These are phyloP conservation scores for Petrosia ficiformis DNA, from an alignment of 37 sponge, comb jelly and placozoan species.

Conservation along the genomic window DNA sequence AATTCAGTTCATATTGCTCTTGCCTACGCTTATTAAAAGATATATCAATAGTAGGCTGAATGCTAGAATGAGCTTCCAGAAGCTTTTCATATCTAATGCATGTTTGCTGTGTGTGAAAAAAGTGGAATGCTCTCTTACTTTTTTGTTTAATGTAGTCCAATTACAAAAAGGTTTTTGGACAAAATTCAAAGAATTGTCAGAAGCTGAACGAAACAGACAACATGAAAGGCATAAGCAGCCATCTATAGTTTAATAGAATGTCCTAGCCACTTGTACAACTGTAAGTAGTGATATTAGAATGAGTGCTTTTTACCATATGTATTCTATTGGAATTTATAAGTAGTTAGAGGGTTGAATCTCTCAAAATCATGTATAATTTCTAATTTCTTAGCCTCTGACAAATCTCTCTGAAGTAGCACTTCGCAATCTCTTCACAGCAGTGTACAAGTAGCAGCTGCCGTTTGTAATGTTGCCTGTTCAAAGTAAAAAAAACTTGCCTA, in stretches of 20 bases:
- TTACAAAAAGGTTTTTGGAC: constrained; percentile 30
- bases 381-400: neutral
- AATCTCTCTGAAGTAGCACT: neutral
- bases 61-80: constrained; percentile 10
- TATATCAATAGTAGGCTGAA: constrained; percentile 4
- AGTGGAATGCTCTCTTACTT: constrained; percentile 19
- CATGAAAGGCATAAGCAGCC: constrained; percentile 51
- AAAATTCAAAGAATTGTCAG: neutral
- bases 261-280: constrained; percentile 48
- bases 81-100: neutral
- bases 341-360: constrained; percentile 1
- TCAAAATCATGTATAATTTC: neutral
- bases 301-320: constrained; percentile 41
- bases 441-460: neutral
- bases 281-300: constrained; percentile 53
- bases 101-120: neutral
- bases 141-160: constrained; percentile 34
- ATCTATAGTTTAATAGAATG: constrained; percentile 33
- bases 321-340: constrained; percentile 16
- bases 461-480: neutral
- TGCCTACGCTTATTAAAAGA: neutral
- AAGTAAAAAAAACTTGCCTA: no score
- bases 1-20: neutral
- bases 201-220: constrained; percentile 19
- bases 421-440: neutral